Evolutionary conservation across 2,797 vertebrate genomes (phyloP), one percentile per base, ranked within the genome.

Genomic region (Anas capensis): DNA sequence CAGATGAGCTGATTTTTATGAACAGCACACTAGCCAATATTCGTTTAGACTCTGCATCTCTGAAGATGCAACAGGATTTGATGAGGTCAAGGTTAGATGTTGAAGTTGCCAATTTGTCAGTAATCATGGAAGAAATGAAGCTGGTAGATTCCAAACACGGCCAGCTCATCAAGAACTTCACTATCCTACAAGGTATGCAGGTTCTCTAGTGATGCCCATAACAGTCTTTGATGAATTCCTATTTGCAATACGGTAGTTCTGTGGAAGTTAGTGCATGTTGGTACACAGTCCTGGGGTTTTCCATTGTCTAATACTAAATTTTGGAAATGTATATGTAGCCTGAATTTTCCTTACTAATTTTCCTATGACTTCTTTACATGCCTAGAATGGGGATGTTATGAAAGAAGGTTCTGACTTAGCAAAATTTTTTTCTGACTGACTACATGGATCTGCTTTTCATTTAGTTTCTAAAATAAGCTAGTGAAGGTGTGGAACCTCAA

Each of bases 51-150:
- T 97, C 98, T 11, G 82, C 98, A 57, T 94, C 97, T 88, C 98
- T 99, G 86, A 98, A 98, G 94, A 97, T 98, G 73, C 99, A 99
- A 64, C 99, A 99, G 96, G 99, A 99, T 51, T 98, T 98, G 85
- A 98, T 99, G 97, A 98, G 98, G 38, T 98, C 98, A 5, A 98
- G 99, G 68, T 95, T 99, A 97, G 99, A 99, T 93, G 98, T 98
- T 53, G 99, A 99, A 98, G 98, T 99, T 90, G 98, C 98, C 95
- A 99, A 98, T 92, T 98, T 99, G 83, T 99, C 98, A 1, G 97
- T 99, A 70, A 98, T 99, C 85, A 99, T 99, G 99, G 99, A 99
- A 97, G 99, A 99, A 98, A 99, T 99, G 99, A 99, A 99, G 94
- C 93, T 99, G 76, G 99, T 99, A 69, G 99, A 99, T 97, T 99